Evolutionary conservation across 1,140 invertebrate species (phyloP).

Genomic region (Eubasilissa regina): DNA sequence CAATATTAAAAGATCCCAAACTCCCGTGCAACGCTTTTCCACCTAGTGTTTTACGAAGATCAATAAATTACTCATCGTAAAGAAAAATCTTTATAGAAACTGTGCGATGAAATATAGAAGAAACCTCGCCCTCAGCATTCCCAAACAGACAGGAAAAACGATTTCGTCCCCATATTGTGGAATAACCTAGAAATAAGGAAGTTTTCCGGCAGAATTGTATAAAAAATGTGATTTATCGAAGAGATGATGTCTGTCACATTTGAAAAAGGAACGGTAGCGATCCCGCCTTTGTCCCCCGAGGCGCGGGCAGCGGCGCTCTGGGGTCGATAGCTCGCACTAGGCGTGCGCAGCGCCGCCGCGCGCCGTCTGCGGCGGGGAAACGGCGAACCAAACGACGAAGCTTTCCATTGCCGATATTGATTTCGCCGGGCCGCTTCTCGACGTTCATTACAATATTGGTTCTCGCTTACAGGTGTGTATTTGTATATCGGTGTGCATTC

Average conservation of each 20-base stretch:
- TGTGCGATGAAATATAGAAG: background rate
- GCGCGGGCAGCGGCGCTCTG: constrained; percentile 18
- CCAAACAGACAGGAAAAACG: no score
- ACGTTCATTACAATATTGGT: constrained; percentile 39
- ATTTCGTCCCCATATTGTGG: background rate
- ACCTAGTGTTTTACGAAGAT: no score
- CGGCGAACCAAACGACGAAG: constrained; percentile 8
- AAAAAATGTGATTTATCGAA: constrained; percentile 14
- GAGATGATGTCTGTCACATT: constrained; percentile 29
- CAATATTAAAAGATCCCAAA: no score
- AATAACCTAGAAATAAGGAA: background rate
- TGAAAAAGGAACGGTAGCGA: constrained; percentile 7
- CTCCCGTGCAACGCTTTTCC: no score
- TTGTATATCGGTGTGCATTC: background rate
- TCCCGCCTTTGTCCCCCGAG: constrained; percentile 16
- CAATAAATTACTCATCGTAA: no score
- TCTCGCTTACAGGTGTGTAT: constrained; percentile 23
- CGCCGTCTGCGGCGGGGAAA: constrained; percentile 26
- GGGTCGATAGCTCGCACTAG: constrained; percentile 41
- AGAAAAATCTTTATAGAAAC: background rate
- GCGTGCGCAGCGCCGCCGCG: constrained; percentile 37
- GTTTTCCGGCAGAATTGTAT: background rate
- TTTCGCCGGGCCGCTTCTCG: constrained; percentile 15
- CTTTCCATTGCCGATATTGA: constrained; percentile 42
- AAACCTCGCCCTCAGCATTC: background rate